phyloP scores from a whole-genome alignment of 2,888 invertebrate species.

The Tachystola acroxantha region DNA sequence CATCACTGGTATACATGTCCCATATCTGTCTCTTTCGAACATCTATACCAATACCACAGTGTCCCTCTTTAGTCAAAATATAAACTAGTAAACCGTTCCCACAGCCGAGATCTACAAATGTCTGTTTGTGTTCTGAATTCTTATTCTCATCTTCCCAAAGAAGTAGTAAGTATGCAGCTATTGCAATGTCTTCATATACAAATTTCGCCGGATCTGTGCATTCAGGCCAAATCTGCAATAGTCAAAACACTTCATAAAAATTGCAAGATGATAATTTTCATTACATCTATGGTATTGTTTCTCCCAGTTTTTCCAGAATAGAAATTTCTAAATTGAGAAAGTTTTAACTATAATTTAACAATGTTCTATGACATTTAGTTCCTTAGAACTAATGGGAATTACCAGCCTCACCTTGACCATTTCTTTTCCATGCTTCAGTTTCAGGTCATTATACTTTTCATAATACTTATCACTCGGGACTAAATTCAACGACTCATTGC shows the following conservation, averaged over 20 bases:
- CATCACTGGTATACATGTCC: conserved; percentile 84
- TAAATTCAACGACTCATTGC: conserved; percentile 80
- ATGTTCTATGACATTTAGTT: no score
- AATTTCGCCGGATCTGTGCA: conserved; percentile 96
- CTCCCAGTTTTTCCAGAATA: no score
- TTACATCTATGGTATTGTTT: no score
- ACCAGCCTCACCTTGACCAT: conserved; percentile 83
- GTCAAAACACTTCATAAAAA: not conserved
- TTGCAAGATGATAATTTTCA: not conserved
- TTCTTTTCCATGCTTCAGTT: conserved; percentile 86
- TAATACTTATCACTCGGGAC: conserved; percentile 84
- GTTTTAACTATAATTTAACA: not conserved
- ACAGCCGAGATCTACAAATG: conserved; percentile 97
- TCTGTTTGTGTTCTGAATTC: conserved; percentile 55
- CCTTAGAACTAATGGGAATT: no score
- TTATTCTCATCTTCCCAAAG: conserved; percentile 84
- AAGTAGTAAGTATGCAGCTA: conserved; percentile 90
- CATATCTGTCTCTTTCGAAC: conserved; percentile 92
- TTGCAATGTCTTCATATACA: conserved; percentile 97
- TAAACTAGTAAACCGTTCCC: conserved; percentile 97
- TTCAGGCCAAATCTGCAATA: conserved; percentile 90
- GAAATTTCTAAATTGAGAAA: no score
- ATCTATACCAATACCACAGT: conserved; percentile 89
- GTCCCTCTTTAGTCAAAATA: conserved; percentile 91
- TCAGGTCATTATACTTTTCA: conserved; percentile 83